phyloP scores from a whole-genome alignment of 2,888 invertebrate genomes.

The Troglohyphantes excavatus region DNA sequence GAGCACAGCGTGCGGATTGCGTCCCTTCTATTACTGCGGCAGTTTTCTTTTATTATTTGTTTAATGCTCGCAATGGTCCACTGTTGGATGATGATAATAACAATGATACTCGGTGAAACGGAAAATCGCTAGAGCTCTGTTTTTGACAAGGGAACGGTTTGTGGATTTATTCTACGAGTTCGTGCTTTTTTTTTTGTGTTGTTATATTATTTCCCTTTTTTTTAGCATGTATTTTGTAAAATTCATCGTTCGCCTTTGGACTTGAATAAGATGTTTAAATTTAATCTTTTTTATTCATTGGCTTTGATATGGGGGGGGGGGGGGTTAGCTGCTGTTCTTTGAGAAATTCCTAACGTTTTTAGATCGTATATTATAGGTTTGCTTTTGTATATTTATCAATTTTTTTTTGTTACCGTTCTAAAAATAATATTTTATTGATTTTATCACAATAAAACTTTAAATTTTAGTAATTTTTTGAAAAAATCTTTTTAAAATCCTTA shows the following conservation, averaged over 20 bases:
- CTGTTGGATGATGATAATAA: constrained; percentile 63
- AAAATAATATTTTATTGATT: no score
- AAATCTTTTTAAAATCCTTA: no score
- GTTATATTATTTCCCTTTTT: neutral
- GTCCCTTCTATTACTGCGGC: constrained; percentile 7
- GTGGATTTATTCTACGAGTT: constrained; percentile 56
- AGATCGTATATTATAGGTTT: no score
- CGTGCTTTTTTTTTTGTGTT: constrained; percentile 10
- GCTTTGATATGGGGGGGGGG: no score
- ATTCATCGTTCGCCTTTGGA: neutral
- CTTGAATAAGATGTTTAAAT: neutral
- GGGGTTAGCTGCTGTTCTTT: no score
- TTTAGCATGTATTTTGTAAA: neutral
- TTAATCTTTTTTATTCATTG: neutral
- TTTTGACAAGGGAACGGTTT: constrained; percentile 69
- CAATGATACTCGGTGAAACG: constrained; percentile 70
- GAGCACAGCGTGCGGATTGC: neutral
- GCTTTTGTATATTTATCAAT: no score
- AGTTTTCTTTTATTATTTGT: constrained; percentile 51
- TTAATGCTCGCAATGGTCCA: constrained; percentile 6
- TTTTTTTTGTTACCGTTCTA: no score
- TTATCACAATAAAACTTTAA: no score
- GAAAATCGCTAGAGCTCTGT: constrained; percentile 69
- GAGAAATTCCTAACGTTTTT: no score
- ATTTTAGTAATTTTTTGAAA: no score